phyloP scores from a whole-genome alignment of 2,113 vertebrate genomes.

The Nanger granti region DNA sequence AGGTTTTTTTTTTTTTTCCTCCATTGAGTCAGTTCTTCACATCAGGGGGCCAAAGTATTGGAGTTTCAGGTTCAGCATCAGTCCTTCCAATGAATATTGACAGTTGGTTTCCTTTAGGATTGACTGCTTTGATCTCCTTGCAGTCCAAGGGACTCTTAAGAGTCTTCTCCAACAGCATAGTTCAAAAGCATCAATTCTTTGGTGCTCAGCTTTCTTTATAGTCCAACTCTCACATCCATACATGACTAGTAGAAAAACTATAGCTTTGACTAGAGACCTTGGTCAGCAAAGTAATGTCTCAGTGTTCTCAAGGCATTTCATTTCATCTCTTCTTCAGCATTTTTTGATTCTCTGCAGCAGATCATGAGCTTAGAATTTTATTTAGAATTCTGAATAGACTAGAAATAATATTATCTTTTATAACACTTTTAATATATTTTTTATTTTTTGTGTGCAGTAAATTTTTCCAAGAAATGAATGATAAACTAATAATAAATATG shows the following conservation, averaged over 20 bases:
- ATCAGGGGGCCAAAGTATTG: background rate
- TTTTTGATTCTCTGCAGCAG: background rate
- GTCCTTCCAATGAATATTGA: background rate
- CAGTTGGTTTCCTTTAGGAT: background rate
- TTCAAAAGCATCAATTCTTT: background rate
- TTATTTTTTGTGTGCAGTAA: background rate
- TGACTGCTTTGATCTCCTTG: background rate
- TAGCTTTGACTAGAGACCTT: too few species aligned
- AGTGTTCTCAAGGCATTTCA: background rate
- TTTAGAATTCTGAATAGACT: background rate
- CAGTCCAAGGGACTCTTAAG: background rate
- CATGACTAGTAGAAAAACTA: too few species aligned
- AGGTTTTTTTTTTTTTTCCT: background rate
- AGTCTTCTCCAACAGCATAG: background rate
- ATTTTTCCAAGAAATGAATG: background rate
- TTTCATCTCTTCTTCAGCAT: background rate
- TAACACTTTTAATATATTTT: background rate
- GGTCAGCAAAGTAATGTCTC: too few species aligned
- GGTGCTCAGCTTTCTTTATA: background rate
- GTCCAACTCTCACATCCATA: background rate
- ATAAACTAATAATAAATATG: background rate
- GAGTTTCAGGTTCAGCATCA: background rate
- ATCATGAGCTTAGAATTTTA: background rate
- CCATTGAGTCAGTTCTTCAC: rapidly evolving
- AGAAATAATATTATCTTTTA: background rate